Conservation (phyloP, 2,888 invertebrate genomes). For the Drosophila quasianomalipes region DNA sequence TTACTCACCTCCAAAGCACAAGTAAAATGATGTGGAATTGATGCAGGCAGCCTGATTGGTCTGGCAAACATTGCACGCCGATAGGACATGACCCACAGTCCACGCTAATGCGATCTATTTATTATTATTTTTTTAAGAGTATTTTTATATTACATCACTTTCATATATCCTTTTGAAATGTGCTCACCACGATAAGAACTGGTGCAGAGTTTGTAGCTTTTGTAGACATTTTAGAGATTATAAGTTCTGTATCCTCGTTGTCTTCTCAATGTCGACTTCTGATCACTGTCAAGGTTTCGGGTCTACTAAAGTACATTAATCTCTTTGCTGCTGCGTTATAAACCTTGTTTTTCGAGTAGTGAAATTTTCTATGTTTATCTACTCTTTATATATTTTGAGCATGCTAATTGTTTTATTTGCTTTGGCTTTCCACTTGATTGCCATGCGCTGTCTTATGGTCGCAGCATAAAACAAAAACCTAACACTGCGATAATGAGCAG, state of each 20-base stretch:
- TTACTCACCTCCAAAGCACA: slow-evolving; percentile 79
- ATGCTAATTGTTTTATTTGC: slow-evolving; percentile 72
- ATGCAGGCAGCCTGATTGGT: slow-evolving; percentile 80
- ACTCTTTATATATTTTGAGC: slow-evolving; percentile 40
- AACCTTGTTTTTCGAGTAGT: slow-evolving; percentile 29
- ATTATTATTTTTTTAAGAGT: neutral
- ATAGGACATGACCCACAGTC: slow-evolving; percentile 24
- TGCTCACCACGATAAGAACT: slow-evolving; percentile 34
- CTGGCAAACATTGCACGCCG: slow-evolving; percentile 82
- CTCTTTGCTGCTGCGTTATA: slow-evolving; percentile 18
- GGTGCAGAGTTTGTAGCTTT: neutral
- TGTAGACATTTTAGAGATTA: slow-evolving; percentile 24
- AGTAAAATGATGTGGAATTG: slow-evolving; percentile 81
- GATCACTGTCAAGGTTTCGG: slow-evolving; percentile 65
- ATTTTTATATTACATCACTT: neutral
- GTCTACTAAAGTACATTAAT: slow-evolving; percentile 50
- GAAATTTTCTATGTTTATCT: slow-evolving; percentile 58
- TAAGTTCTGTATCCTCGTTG: neutral
- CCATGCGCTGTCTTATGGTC: slow-evolving; percentile 41
- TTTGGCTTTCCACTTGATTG: slow-evolving; percentile 66
- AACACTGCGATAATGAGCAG: slow-evolving; percentile 32
- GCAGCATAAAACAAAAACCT: slow-evolving; percentile 24
- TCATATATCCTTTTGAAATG: neutral
- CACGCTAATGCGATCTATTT: slow-evolving; percentile 43
- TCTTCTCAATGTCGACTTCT: slow-evolving; percentile 19